phyloP scores from a whole-genome alignment of 2,113 vertebrate species.

The Chroicocephalus ridibundus region DNA sequence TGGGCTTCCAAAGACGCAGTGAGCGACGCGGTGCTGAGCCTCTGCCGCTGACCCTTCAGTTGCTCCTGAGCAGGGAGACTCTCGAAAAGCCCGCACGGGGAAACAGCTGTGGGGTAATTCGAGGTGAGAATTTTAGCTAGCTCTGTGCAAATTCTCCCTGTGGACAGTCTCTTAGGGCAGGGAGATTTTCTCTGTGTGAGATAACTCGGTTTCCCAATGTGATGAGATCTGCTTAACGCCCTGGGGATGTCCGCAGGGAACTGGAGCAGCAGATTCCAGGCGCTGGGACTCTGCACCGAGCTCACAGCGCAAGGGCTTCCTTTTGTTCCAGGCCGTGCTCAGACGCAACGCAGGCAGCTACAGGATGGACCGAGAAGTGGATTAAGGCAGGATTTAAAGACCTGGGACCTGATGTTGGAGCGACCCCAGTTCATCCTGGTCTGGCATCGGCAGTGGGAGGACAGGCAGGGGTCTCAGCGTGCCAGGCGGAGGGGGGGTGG shows the following conservation, averaged over 20 bases:
- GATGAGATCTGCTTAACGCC: background rate
- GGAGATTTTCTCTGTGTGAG: background rate
- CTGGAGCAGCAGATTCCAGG: accelerated
- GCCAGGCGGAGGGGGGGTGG: background rate
- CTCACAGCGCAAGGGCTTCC: accelerated
- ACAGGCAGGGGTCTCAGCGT: background rate
- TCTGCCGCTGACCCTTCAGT: background rate
- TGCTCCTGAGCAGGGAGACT: background rate
- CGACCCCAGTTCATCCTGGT: background rate
- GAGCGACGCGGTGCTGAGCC: background rate
- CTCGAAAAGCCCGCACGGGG: accelerated
- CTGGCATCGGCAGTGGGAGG: accelerated
- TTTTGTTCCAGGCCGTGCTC: background rate
- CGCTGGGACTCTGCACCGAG: accelerated
- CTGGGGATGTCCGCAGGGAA: accelerated
- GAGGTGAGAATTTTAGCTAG: background rate
- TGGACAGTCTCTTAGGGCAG: background rate
- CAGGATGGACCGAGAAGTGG: accelerated
- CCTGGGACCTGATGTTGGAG: background rate
- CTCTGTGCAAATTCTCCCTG: background rate
- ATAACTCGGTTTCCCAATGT: accelerated
- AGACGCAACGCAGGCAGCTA: accelerated
- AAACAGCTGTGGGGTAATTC: background rate
- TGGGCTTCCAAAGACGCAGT: background rate
- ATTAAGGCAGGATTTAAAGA: background rate